Evolutionary conservation across 1,140 invertebrate genomes (phyloP).

Genomic region (Heliothis virescens): DNA sequence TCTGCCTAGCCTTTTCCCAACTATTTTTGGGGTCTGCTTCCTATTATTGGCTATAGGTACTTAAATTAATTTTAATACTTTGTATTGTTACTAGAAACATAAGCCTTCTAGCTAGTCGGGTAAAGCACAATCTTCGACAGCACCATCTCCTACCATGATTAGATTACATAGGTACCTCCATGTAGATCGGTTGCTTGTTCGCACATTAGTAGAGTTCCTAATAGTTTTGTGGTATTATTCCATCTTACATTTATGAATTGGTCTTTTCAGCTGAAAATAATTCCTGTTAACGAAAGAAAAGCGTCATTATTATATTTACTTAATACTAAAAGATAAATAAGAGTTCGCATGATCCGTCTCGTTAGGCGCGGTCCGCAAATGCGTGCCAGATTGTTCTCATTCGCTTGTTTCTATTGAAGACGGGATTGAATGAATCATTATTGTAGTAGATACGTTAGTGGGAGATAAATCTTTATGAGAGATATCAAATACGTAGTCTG

Average conservation of each 20-base stretch:
- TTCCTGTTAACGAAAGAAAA: conserved; percentile 23
- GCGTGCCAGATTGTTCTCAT: conserved; percentile 63
- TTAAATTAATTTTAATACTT: too few relatives aligned
- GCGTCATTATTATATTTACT: conserved; percentile 36
- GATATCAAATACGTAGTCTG: conserved; percentile 40
- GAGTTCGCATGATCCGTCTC: conserved; percentile 68
- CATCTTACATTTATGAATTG: neutral
- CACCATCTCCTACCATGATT: too few relatives aligned
- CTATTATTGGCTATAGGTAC: too few relatives aligned
- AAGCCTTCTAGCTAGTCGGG: too few relatives aligned
- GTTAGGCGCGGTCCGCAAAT: conserved; percentile 58
- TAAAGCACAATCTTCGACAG: too few relatives aligned
- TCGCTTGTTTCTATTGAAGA: conserved; percentile 44
- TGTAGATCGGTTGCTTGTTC: too few relatives aligned
- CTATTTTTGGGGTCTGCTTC: too few relatives aligned
- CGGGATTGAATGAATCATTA: conserved; percentile 52
- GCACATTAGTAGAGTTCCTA: too few relatives aligned
- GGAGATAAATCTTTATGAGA: conserved; percentile 48
- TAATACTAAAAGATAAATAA: conserved; percentile 43
- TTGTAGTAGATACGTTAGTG: conserved; percentile 29
- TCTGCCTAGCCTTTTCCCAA: too few relatives aligned
- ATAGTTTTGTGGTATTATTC: too few relatives aligned
- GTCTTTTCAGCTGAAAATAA: neutral
- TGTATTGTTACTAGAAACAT: too few relatives aligned
- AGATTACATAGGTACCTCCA: too few relatives aligned